Conservation (phyloP, 1,140 invertebrate species). For the Zaprionus capensis region DNA sequence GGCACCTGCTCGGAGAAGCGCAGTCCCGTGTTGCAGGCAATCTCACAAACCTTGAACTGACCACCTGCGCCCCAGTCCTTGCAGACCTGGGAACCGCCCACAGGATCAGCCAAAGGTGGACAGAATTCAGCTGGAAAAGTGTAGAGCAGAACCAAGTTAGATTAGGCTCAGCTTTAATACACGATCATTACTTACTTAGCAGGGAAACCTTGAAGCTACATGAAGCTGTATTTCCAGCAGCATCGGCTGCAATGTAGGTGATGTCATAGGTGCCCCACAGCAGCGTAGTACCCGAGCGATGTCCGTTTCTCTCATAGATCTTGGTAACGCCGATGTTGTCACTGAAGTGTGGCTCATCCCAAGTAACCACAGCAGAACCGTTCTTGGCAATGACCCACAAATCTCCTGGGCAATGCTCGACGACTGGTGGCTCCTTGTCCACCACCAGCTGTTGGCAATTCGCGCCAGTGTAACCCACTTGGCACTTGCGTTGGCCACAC, state of each 20-base stretch:
- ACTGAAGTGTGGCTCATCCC: conserved; percentile 96
- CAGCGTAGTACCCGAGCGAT: conserved; percentile 95
- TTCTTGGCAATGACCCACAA: conserved; percentile 97
- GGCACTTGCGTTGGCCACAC: conserved; percentile 94
- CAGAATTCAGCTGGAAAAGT: conserved; percentile 92
- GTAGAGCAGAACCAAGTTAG: neutral
- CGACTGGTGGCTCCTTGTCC: conserved; percentile 93
- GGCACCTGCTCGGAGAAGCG: conserved; percentile 96
- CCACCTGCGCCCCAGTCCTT: conserved; percentile 98
- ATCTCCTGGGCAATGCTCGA: conserved; percentile 96
- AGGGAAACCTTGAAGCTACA: conserved; percentile 98
- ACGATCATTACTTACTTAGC: conserved; percentile 88
- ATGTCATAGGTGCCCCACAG: conserved; percentile 97
- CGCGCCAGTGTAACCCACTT: conserved; percentile 92
- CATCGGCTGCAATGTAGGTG: conserved; percentile 96
- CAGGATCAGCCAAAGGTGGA: conserved; percentile 92
- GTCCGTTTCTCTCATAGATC: conserved; percentile 93
- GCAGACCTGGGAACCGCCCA: conserved; percentile 95
- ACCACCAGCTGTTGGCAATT: conserved; percentile 93
- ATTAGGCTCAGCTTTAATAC: neutral
- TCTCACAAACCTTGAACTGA: conserved; percentile 96
- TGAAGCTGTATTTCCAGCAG: conserved; percentile 94
- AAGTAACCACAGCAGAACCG: conserved; percentile 95
- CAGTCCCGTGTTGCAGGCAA: conserved; percentile 93
- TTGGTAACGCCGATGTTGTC: conserved; percentile 93